phyloP scores from a whole-genome alignment of 1,140 invertebrate species.

The Macrostomum lignano region DNA sequence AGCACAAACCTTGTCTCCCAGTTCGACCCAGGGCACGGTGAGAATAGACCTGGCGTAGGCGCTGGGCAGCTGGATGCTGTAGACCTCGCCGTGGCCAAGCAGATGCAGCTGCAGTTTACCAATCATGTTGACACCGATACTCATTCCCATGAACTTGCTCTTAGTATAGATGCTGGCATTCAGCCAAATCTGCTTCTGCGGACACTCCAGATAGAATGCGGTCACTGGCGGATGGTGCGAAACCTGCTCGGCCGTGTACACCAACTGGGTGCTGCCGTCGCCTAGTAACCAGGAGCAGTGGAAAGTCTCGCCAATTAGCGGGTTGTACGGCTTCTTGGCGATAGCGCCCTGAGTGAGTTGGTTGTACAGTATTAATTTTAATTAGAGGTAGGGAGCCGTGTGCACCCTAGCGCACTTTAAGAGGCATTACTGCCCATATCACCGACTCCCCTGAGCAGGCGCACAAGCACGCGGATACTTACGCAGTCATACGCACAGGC shows the following conservation, averaged over 20 bases:
- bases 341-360: constrained; percentile 12
- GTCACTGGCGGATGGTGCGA: constrained; percentile 75
- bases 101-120: constrained; percentile 40
- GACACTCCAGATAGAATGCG: constrained; percentile 86
- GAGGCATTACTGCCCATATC: no score
- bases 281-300: constrained; percentile 31
- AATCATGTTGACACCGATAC: constrained; percentile 40
- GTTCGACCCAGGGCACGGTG: constrained; percentile 78
- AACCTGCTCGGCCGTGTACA: constrained; percentile 90
- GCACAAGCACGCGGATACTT: no score
- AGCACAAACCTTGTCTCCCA: constrained; percentile 62
- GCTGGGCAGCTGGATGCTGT: constrained; percentile 70
- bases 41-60: constrained; percentile 77
- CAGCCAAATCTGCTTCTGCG: constrained; percentile 56
- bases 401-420: no score
- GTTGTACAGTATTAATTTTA: no score
- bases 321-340: constrained; percentile 35
- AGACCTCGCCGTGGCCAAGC: constrained; percentile 56
- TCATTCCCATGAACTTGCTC: constrained; percentile 78
- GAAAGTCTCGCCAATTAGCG: constrained; percentile 32
- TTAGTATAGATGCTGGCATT: constrained; percentile 37
- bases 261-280: no score
- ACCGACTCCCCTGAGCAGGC: no score
- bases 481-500: no score
- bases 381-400: no score